Evolutionary conservation across 1,140 invertebrate species (phyloP).

Genomic region (Himalopsyche phryganea): DNA sequence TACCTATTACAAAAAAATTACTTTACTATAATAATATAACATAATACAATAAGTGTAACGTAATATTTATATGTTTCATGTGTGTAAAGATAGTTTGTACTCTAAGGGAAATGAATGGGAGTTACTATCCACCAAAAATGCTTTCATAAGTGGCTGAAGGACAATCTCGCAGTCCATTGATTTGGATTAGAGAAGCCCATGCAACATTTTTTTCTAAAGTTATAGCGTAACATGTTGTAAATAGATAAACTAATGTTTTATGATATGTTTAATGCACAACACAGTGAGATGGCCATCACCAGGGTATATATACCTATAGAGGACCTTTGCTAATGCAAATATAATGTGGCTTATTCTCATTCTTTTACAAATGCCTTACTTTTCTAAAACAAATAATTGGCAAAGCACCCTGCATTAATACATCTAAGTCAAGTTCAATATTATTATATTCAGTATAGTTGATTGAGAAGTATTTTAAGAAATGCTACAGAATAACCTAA

Average conservation of each 20-base stretch:
- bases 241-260: slow-evolving; percentile 16
- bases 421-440: slow-evolving; percentile 11
- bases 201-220: slow-evolving; percentile 2
- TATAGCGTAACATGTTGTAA: slow-evolving; percentile 5
- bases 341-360: neutral
- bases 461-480: slow-evolving; percentile 22
- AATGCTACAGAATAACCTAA: slow-evolving; percentile 20
- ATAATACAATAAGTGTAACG: neutral
- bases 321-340: neutral
- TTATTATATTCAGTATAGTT: slow-evolving; percentile 19
- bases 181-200: neutral
- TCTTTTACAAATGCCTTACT: slow-evolving; percentile 15
- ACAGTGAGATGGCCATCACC: slow-evolving; percentile 17
- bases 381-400: slow-evolving; percentile 27
- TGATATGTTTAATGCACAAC: slow-evolving; percentile 32
- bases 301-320: slow-evolving; percentile 8
- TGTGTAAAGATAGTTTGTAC: slow-evolving; percentile 8
- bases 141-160: neutral
- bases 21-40: slow-evolving; percentile 2
- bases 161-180: neutral
- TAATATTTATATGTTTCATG: neutral
- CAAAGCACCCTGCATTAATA: slow-evolving; percentile 34
- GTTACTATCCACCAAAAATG: neutral
- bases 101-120: slow-evolving; percentile 9
- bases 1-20: neutral